Conservation (phyloP, 2,797 vertebrate species). For the Parauchenoglanis punctatus region DNA sequence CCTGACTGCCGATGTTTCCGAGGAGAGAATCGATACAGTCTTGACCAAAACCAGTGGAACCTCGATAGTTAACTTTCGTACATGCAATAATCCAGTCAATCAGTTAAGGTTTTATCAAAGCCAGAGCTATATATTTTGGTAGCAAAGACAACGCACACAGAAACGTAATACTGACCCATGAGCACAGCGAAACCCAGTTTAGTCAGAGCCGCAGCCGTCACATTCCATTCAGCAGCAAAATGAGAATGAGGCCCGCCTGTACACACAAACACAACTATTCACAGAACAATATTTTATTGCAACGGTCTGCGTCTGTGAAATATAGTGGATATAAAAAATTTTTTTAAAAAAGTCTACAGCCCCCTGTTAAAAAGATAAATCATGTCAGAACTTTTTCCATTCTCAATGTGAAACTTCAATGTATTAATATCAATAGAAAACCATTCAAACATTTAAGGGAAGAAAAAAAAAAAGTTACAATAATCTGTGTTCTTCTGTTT, state of each 20-base stretch:
- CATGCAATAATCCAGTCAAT: slow-evolving; percentile 25
- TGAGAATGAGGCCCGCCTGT: slow-evolving; percentile 84
- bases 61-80: slow-evolving; percentile 80
- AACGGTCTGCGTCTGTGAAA: no score
- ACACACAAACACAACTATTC: background rate
- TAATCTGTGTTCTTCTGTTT: background rate
- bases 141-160: background rate
- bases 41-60: slow-evolving; percentile 86
- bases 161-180: slow-evolving; percentile 73
- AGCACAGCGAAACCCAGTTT: slow-evolving; percentile 80
- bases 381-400: no score
- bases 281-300: background rate
- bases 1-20: slow-evolving; percentile 78
- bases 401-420: no score
- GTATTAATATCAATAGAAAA: no score
- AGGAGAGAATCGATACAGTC: slow-evolving; percentile 81
- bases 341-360: no score
- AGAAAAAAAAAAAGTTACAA: background rate
- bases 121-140: background rate
- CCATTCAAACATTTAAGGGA: no score
- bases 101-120: background rate
- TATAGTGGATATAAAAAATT: no score
- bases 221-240: slow-evolving; percentile 81
- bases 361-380: no score
- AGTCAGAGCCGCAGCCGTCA: slow-evolving; percentile 74